Conservation (phyloP, 2,797 vertebrate genomes). For the Muscicapa comitata region DNA sequence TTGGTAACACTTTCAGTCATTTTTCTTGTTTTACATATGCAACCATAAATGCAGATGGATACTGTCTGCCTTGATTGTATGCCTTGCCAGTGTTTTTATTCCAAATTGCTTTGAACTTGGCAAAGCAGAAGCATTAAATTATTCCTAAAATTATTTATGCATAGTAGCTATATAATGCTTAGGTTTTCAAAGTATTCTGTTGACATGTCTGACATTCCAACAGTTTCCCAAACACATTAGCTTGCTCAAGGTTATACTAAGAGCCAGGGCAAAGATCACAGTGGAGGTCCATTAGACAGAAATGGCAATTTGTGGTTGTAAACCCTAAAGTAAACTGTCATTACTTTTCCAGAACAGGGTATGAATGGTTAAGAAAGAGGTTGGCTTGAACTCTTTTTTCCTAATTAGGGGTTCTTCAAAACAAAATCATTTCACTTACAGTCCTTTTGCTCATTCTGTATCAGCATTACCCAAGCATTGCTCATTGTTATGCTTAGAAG, state of each 20-base stretch:
- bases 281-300: background rate
- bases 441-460: background rate
- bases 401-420: background rate
- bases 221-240: background rate
- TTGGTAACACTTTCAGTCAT: background rate
- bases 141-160: background rate
- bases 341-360: background rate
- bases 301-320: background rate
- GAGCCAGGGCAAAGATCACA: background rate
- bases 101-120: background rate
- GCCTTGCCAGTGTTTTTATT: background rate
- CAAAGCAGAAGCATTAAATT: background rate
- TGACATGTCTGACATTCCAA: background rate
- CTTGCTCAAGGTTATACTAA: background rate
- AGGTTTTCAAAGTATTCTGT: background rate
- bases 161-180: background rate
- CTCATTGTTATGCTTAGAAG: slow-evolving; percentile 29
- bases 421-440: background rate
- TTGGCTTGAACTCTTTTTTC: background rate
- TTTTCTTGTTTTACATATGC: background rate
- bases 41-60: background rate
- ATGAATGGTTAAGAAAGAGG: background rate
- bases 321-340: background rate
- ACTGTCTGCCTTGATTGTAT: background rate
- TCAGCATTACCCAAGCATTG: background rate